These are phyloP conservation scores for Naso thynnoides DNA, from an alignment of 2,797 vertebrate genomes.

Conservation along the genomic window DNA sequence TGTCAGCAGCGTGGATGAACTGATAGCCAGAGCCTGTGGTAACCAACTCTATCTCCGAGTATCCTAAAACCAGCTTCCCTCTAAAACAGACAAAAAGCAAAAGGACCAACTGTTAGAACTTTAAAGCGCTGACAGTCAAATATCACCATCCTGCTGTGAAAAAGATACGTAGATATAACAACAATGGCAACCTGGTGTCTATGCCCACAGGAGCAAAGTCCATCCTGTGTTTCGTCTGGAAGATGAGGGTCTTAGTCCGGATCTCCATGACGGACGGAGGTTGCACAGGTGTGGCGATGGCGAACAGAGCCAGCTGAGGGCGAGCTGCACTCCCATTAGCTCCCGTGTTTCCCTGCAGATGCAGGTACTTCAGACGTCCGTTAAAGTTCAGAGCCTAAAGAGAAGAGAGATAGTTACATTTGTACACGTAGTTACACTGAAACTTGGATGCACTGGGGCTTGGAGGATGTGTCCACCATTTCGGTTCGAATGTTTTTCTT, in stretches of 20 bases:
- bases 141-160: background rate
- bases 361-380: conserved; percentile 79
- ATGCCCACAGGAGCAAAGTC: conserved; percentile 80
- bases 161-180: background rate
- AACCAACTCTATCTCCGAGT: conserved; percentile 67
- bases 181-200: conserved; percentile 67
- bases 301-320: conserved; percentile 75
- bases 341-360: conserved; percentile 45
- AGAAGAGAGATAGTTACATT: background rate
- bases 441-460: background rate
- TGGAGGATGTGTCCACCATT: background rate
- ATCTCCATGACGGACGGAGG: conserved; percentile 75
- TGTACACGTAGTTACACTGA: background rate
- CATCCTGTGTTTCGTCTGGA: conserved; percentile 82
- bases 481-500: no score
- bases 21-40: conserved; percentile 73
- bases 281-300: conserved; percentile 77
- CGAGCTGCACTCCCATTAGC: conserved; percentile 32
- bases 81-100: conserved; percentile 36
- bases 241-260: conserved; percentile 76
- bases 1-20: conserved; percentile 78
- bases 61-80: conserved; percentile 74
- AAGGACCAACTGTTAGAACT: background rate
- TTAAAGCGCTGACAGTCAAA: background rate
- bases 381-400: conserved; percentile 76